These are phyloP conservation scores for Echiichthys vipera DNA, from an alignment of 2,797 vertebrate genomes.

Conservation along the genomic window DNA sequence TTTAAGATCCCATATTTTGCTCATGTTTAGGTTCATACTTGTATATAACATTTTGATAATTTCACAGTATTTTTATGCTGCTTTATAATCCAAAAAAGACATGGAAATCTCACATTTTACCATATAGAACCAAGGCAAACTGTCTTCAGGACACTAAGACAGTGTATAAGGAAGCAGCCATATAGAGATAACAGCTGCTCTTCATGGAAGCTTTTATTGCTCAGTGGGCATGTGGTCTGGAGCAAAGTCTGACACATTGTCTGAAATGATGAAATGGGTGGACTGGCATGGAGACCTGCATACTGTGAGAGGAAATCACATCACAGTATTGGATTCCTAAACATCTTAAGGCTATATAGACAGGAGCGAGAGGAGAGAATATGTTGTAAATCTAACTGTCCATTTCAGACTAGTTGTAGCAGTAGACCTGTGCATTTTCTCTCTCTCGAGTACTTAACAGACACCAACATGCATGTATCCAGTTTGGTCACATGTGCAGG, in stretches of 20 bases:
- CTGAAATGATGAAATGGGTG: constrained; percentile 39
- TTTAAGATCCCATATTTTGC: too few species aligned
- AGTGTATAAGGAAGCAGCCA: constrained; percentile 1
- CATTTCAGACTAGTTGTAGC: not conserved
- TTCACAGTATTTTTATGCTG: too few species aligned
- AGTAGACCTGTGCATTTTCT: not conserved
- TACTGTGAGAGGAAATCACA: constrained; percentile 18
- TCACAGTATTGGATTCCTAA: constrained; percentile 16
- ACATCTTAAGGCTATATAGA: not conserved
- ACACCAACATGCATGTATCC: not conserved
- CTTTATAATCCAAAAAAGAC: too few species aligned
- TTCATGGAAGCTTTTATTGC: constrained; percentile 12
- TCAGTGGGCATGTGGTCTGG: constrained; percentile 10
- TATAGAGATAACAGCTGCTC: not conserved
- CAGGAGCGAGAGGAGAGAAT: constrained; percentile 1
- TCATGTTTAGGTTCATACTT: too few species aligned
- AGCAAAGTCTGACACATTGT: constrained; percentile 26
- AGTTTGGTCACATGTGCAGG: not conserved
- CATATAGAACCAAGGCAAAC: too few species aligned
- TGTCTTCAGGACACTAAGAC: constrained; percentile 1
- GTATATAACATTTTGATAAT: too few species aligned
- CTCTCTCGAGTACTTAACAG: not conserved
- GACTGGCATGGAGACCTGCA: constrained; percentile 9
- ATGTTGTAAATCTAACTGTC: constrained; percentile 13
- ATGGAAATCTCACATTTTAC: too few species aligned